phyloP scores from a whole-genome alignment of 2,797 vertebrate species.

The Urophycis tenuis region DNA sequence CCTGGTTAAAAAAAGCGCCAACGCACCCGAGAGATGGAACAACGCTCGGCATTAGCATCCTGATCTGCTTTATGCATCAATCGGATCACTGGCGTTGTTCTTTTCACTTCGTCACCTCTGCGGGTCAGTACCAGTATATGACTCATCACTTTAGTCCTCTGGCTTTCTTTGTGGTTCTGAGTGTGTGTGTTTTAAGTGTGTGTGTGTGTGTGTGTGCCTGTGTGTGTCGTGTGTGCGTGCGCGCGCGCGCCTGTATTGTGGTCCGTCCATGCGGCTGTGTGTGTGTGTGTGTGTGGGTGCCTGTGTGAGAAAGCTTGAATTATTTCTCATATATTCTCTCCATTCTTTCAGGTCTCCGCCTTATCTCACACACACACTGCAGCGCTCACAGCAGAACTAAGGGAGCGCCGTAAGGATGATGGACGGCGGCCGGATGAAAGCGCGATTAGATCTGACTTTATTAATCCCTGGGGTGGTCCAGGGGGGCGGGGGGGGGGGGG shows the following conservation, averaged over 20 bases:
- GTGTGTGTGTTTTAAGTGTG: neutral
- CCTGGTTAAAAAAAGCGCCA: neutral
- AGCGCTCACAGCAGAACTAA: neutral
- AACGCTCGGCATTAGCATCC: slow-evolving; percentile 7
- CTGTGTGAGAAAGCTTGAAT: neutral
- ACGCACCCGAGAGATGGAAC: neutral
- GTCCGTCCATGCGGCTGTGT: neutral
- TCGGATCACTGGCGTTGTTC: slow-evolving; percentile 13
- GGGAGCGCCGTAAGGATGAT: neutral
- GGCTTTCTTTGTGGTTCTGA: neutral
- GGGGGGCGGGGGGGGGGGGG: neutral
- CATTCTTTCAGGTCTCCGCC: neutral
- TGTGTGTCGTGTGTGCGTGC: too few species aligned
- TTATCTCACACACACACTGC: neutral
- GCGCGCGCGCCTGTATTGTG: too few species aligned
- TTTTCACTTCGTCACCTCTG: slow-evolving; percentile 9
- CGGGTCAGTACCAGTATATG: neutral
- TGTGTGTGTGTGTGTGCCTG: slow-evolving; percentile 4
- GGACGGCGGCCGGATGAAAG: neutral
- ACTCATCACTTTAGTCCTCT: neutral
- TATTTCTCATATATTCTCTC: slow-evolving; percentile 2
- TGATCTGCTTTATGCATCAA: slow-evolving; percentile 11
- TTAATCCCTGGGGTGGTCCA: neutral
- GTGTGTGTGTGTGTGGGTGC: too few species aligned
- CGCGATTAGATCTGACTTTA: neutral